These are phyloP conservation scores for Baronia brevicornis DNA, from an alignment of 2,888 invertebrate species.

Conservation along the genomic window DNA sequence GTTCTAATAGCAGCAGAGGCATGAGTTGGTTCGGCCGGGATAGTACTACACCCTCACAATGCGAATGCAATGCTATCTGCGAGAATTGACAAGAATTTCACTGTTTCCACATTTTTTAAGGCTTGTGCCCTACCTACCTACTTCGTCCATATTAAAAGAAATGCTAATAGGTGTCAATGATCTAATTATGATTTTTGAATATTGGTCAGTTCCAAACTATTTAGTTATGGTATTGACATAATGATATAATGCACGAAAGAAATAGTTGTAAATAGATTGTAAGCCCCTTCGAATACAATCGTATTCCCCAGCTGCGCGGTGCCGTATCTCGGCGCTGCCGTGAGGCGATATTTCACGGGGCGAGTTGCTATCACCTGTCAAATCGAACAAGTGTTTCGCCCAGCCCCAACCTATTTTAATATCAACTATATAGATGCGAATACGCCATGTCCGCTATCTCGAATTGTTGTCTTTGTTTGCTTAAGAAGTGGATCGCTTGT, in stretches of 20 bases:
- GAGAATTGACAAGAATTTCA: too few species aligned
- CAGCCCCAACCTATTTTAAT: conserved; percentile 63
- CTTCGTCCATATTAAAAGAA: too few species aligned
- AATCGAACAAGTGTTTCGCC: conserved; percentile 69
- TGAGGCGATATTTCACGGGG: conserved; percentile 58
- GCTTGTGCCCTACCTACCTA: too few species aligned
- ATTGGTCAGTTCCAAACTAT: too few species aligned
- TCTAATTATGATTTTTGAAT: too few species aligned
- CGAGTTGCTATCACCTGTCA: conserved; percentile 65
- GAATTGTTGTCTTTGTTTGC: conserved; percentile 10
- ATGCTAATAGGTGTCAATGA: too few species aligned
- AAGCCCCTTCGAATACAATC: conserved; percentile 29
- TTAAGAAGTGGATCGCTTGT: conserved; percentile 1
- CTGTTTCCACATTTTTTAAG: too few species aligned
- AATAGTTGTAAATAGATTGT: conserved; percentile 11
- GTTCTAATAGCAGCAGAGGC: too few species aligned
- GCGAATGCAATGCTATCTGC: too few species aligned
- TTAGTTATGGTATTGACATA: not conserved
- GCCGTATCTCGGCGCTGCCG: conserved; percentile 38
- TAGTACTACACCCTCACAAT: too few species aligned
- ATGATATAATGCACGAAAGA: not conserved
- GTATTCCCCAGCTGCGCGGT: conserved; percentile 42
- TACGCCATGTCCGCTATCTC: conserved; percentile 37
- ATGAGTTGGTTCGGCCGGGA: too few species aligned
- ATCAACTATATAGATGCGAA: conserved; percentile 57